Evolutionary conservation across 1,140 invertebrate genomes (phyloP).

Genomic region (Trissolcus basalis): DNA sequence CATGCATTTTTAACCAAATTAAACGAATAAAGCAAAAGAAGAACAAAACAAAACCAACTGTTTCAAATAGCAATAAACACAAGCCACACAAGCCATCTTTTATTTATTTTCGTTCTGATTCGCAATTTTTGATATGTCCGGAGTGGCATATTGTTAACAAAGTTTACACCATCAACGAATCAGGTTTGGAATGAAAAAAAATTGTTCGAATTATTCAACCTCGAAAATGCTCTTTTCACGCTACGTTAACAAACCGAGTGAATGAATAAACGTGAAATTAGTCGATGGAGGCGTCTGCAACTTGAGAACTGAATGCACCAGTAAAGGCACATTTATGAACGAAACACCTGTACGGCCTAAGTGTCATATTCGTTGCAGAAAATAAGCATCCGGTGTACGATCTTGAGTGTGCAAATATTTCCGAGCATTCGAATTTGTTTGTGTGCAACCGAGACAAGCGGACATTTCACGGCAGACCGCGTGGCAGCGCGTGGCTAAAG

Average conservation of each 20-base stretch:
- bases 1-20: too few species aligned
- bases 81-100: too few species aligned
- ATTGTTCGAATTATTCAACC: too few species aligned
- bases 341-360: constrained; percentile 35
- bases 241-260: not conserved
- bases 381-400: constrained; percentile 19
- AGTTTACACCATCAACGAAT: too few species aligned
- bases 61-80: too few species aligned
- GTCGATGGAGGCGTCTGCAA: constrained; percentile 6
- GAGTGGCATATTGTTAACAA: too few species aligned
- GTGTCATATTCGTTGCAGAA: constrained; percentile 23
- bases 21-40: too few species aligned
- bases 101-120: too few species aligned
- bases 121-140: too few species aligned
- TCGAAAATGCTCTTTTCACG: too few species aligned
- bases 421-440: constrained; percentile 36
- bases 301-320: constrained; percentile 12
- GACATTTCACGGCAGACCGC: constrained; percentile 72
- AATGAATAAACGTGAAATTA: constrained; percentile 23
- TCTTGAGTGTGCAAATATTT: constrained; percentile 18
- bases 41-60: too few species aligned
- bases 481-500: constrained; percentile 69
- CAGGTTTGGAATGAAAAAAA: too few species aligned
- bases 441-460: constrained; percentile 60
- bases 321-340: constrained; percentile 23